phyloP scores from a whole-genome alignment of 2,113 vertebrate species.

The Megaceryle maxima region DNA sequence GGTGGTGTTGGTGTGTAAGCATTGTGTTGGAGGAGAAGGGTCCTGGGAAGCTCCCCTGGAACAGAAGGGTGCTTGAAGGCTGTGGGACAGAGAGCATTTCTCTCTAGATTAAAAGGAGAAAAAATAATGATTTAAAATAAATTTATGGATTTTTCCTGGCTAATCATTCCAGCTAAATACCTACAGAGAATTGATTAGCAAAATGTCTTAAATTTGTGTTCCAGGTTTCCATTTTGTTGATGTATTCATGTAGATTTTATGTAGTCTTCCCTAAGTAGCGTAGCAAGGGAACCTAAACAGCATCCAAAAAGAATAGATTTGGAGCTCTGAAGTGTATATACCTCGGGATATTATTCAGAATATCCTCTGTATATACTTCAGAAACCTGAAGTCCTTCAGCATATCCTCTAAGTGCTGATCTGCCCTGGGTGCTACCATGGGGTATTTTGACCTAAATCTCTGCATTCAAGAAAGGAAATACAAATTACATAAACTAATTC shows the following conservation, averaged over 20 bases:
- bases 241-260: background rate
- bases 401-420: too few relatives aligned
- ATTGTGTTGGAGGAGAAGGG: background rate
- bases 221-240: background rate
- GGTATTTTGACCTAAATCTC: background rate
- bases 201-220: background rate
- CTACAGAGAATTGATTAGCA: background rate
- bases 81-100: background rate
- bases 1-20: rapidly evolving
- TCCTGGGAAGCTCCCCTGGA: background rate
- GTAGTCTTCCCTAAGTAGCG: too few relatives aligned
- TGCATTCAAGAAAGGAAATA: background rate
- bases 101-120: background rate
- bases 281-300: background rate
- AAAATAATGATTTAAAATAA: background rate
- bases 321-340: background rate
- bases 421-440: background rate
- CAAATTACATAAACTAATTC: too few relatives aligned
- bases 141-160: background rate
- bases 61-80: background rate
- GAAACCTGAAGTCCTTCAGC: too few relatives aligned
- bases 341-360: too few relatives aligned
- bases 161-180: background rate
- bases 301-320: background rate
- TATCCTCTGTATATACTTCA: too few relatives aligned